Conservation (phyloP, 1,140 invertebrate genomes). For the Hyposmocoma kahamanoa region DNA sequence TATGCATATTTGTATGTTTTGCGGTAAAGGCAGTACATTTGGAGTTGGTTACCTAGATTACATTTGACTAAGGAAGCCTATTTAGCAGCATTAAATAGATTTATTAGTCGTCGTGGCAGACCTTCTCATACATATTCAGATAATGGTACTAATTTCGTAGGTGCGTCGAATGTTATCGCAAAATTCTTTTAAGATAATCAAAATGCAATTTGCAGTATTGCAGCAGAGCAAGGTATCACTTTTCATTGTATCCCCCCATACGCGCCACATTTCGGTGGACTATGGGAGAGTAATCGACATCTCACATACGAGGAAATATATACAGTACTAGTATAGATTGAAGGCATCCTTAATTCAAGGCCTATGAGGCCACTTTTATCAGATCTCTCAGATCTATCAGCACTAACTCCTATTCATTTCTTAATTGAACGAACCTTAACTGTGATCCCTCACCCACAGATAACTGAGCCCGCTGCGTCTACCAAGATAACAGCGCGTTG, state of each 20-base stretch:
- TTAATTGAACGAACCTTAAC: conserved; percentile 2
- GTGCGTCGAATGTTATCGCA: conserved; percentile 3
- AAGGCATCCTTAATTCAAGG: conserved; percentile 35
- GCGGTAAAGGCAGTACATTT: conserved; percentile 7
- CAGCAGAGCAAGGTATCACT: not conserved
- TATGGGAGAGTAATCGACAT: conserved; percentile 11
- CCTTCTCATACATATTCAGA: conserved; percentile 1
- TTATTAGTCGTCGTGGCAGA: conserved; percentile 6
- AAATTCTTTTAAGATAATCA: not conserved
- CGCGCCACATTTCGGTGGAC: conserved; percentile 18
- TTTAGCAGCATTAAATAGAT: conserved; percentile 8
- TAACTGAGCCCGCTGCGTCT: not conserved
- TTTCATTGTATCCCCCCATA: conserved; percentile 2
- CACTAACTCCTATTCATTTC: conserved; percentile 26
- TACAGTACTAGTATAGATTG: conserved; percentile 24
- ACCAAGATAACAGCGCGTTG: not conserved
- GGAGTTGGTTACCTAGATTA: conserved; percentile 10
- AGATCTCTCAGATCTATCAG: conserved; percentile 24
- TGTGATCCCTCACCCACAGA: not conserved
- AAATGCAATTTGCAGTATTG: not conserved
- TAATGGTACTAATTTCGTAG: conserved; percentile 11
- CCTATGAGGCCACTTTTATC: conserved; percentile 27
- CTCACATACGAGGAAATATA: conserved; percentile 23
- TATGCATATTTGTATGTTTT: conserved; percentile 11
- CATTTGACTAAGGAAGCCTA: conserved; percentile 1